Evolutionary conservation across 2,797 vertebrate genomes (phyloP).

Genomic region (Rhincodon typus): DNA sequence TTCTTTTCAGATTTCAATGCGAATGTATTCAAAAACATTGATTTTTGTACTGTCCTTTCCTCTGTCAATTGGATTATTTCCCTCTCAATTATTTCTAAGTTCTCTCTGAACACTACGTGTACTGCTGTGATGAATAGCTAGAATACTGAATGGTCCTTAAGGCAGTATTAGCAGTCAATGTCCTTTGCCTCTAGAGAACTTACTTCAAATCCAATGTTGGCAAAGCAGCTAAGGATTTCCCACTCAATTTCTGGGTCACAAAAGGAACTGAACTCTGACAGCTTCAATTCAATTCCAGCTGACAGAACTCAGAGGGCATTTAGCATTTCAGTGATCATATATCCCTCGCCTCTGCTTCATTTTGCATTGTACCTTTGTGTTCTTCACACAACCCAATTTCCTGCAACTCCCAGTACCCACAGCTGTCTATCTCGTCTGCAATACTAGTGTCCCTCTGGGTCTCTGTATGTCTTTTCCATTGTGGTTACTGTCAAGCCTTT

Average conservation of each 20-base stretch:
- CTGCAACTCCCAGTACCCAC: conserved; percentile 18
- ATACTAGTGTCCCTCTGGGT: neutral
- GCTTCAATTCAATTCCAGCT: neutral
- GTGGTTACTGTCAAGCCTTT: neutral
- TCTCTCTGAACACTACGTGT: neutral
- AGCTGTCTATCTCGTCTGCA: neutral
- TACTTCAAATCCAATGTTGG: neutral
- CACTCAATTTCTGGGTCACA: conserved; percentile 5
- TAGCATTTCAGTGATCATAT: conserved; percentile 4
- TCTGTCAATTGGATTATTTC: neutral
- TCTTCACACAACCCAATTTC: conserved; percentile 11
- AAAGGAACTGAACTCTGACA: neutral
- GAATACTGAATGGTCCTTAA: neutral
- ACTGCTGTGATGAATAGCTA: neutral
- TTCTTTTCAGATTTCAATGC: neutral
- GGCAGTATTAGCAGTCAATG: neutral
- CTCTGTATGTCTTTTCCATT: neutral
- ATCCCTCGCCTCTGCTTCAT: neutral
- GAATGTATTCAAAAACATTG: neutral
- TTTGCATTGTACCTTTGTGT: neutral
- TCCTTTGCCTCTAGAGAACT: neutral
- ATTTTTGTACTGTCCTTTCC: neutral
- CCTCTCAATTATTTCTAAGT: neutral
- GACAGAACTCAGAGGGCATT: neutral
- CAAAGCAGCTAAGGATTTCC: neutral